These are phyloP conservation scores for Synchiropus splendidus DNA, from an alignment of 2,113 vertebrate genomes.

Conservation along the genomic window DNA sequence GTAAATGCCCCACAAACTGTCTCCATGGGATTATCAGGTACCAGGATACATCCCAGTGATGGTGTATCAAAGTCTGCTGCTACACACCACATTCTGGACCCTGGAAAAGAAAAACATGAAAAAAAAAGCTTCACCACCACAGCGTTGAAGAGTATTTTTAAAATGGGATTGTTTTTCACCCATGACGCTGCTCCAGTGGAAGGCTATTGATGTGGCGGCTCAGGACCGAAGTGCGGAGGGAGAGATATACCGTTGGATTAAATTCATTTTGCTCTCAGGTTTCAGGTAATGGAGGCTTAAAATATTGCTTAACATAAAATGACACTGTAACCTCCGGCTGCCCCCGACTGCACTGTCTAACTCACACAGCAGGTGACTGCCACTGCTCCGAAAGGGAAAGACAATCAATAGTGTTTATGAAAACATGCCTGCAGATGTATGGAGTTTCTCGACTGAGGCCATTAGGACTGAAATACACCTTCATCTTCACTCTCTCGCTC, in stretches of 20 bases:
- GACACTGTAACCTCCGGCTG: slow-evolving; percentile 42
- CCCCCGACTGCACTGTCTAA: slow-evolving; percentile 36
- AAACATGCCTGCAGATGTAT: slow-evolving; percentile 13
- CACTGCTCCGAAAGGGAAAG: slow-evolving; percentile 26
- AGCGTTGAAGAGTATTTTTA: slow-evolving; percentile 39
- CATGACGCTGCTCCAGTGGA: slow-evolving; percentile 36
- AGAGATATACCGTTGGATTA: slow-evolving; percentile 38
- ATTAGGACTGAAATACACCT: slow-evolving; percentile 23
- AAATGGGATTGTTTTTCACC: slow-evolving; percentile 47
- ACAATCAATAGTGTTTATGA: slow-evolving; percentile 6
- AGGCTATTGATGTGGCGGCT: slow-evolving; percentile 38
- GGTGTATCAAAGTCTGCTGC: slow-evolving; percentile 43
- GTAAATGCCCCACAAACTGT: slow-evolving; percentile 40
- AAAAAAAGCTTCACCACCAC: slow-evolving; percentile 7
- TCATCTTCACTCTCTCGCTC: too few species aligned
- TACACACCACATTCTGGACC: slow-evolving; percentile 18
- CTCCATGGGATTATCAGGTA: slow-evolving; percentile 58
- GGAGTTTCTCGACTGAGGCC: slow-evolving; percentile 11
- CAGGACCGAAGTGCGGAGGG: slow-evolving; percentile 18
- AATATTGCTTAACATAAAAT: slow-evolving; percentile 62
- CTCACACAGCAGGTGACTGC: slow-evolving; percentile 49
- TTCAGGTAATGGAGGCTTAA: slow-evolving; percentile 59
- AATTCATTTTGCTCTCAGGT: slow-evolving; percentile 55
- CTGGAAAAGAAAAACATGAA: slow-evolving; percentile 2
- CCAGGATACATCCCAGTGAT: slow-evolving; percentile 39